Conservation (phyloP, 30 jellyfish, hydroid and myxozoan species). For the Hydractinia echinata region DNA sequence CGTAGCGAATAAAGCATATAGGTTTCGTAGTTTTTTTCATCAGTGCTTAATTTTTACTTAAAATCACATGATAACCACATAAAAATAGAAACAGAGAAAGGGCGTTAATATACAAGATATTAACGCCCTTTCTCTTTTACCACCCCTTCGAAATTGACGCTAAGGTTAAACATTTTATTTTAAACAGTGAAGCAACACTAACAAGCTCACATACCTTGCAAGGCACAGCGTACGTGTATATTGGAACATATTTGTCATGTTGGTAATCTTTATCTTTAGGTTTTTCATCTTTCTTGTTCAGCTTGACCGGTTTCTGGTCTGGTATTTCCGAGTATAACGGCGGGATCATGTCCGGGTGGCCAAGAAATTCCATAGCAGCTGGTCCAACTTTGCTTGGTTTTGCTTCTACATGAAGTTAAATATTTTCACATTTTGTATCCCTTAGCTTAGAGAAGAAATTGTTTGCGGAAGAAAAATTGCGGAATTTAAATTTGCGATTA, state of each 20-base stretch:
- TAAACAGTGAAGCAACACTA: too few relatives aligned
- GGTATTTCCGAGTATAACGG: neutral
- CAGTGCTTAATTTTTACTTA: too few relatives aligned
- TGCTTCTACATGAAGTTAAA: neutral
- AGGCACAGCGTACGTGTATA: constrained; percentile 21
- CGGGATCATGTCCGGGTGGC: constrained; percentile 20
- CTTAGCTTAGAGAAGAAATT: neutral
- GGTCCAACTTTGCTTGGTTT: constrained; percentile 8
- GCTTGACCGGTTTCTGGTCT: neutral
- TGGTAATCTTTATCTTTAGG: constrained; percentile 8
- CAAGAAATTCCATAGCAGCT: neutral
- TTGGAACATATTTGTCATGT: constrained; percentile 3
- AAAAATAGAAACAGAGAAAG: too few relatives aligned
- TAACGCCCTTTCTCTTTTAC: too few relatives aligned
- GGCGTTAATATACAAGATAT: too few relatives aligned
- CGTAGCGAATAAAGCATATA: too few relatives aligned
- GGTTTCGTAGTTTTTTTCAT: too few relatives aligned
- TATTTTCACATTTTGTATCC: neutral
- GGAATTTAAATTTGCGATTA: neutral
- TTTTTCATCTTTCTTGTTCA: constrained; percentile 7
- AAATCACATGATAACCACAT: too few relatives aligned
- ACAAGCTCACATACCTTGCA: neutral
- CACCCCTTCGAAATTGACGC: too few relatives aligned
- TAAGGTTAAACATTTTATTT: too few relatives aligned
- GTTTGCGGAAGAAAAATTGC: neutral